Base-by-base conservation (phyloP, 2,888 invertebrate genomes). In the Tipula confusa region DNA sequence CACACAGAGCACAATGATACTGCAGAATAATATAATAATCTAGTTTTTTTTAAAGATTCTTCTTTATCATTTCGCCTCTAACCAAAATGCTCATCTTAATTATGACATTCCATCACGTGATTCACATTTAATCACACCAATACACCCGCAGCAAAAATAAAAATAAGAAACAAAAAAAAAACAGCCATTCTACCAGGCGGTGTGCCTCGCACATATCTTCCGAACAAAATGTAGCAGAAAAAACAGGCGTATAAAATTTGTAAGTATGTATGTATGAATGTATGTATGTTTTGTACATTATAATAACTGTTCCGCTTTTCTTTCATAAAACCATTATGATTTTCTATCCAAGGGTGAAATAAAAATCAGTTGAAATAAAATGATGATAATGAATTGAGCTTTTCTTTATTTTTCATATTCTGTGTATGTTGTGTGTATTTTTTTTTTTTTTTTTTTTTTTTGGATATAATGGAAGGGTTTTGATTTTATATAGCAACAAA, bases 101-200 rank as follows among this genome's bases (percentile, higher is more conserved):
- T 80, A 80, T 80, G 80, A 80, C 80, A 80, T 80, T 80, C 80
- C 31, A 29, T 80, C 80, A 80, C 80, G 80, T 80, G 80, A 29
- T 29, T 79, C 79, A 28, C 79, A 79, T 79, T 79, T 24, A 80
- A 80, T 80, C 80, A 29, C n/a, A 31, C 13, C 29, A 80, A 1
- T n/a, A 80, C 29, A 1, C 29, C 4, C 79, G 79, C 64, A 31
- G n/a, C 13, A 80, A 80, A 80, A 29, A 13, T 6, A 80, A n/a
- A n/a, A n/a, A n/a, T n/a, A n/a, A n/a, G n/a, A n/a, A n/a, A n/a
- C n/a, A n/a, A n/a, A n/a, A n/a, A 29, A 1, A 80, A 29, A 5
- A 29, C 29, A 80, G 15, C 3, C 29, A 80, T 28, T 9, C 9
- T 28, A 29, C 29, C 79, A 79, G 6, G 11, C 18, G 15, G 43